Conservation (phyloP, 2,113 vertebrate species). For the Dipodomys stephensi region DNA sequence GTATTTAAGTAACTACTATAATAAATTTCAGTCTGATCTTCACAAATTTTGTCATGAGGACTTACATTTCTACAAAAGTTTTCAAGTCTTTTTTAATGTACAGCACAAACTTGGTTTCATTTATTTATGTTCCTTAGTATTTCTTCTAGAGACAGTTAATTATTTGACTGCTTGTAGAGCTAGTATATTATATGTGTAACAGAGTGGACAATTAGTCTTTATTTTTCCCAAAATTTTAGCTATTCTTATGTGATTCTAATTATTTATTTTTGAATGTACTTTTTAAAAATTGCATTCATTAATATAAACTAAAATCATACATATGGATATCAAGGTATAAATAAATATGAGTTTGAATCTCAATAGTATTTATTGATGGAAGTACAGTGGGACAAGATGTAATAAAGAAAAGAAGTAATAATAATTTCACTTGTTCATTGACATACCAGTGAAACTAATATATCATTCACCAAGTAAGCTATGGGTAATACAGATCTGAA, state of each 20-base stretch:
- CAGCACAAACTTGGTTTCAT: constrained; percentile 31
- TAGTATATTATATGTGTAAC: not conserved
- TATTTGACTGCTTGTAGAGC: not conserved
- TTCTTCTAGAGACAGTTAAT: not conserved
- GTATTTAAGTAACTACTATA: not conserved
- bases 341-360: not conserved
- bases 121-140: not conserved
- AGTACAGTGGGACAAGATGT: not conserved
- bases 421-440: not conserved
- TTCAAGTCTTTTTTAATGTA: constrained; percentile 65
- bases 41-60: constrained; percentile 64
- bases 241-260: constrained; percentile 53
- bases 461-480: not conserved
- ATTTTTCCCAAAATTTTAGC: constrained; percentile 26
- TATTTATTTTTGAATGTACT: not conserved
- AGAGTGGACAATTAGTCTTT: constrained; percentile 22
- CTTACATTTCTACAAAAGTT: constrained; percentile 60
- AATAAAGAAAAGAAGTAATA: not conserved
- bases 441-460: not conserved
- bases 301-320: constrained; percentile 37
- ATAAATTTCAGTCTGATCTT: constrained; percentile 49
- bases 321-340: not conserved
- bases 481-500: not conserved
- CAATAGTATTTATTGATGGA: constrained; percentile 31
- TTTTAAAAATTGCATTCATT: constrained; percentile 40